Evolutionary conservation across 2,888 invertebrate species (phyloP).

Genomic region (Aphidoletes aphidimyza): DNA sequence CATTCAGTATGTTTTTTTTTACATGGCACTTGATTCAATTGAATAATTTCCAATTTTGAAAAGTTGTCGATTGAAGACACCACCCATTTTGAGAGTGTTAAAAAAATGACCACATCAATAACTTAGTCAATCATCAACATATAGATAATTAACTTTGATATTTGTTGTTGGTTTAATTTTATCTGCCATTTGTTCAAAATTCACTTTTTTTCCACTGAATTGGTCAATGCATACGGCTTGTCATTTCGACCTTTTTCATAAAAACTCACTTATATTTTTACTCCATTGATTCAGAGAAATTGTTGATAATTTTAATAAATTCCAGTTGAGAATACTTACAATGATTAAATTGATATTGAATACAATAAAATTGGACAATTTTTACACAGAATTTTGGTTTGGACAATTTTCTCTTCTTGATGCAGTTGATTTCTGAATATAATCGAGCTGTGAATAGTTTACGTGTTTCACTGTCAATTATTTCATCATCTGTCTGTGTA

Average conservation of each 20-base stretch:
- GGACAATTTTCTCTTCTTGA: neutral
- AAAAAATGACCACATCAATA: neutral
- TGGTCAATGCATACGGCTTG: slow-evolving; percentile 32
- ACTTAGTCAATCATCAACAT: too few relatives aligned
- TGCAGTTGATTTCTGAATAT: neutral
- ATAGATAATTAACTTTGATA: neutral
- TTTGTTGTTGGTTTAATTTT: neutral
- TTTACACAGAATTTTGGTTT: neutral
- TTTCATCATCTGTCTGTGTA: neutral
- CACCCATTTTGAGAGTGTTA: neutral
- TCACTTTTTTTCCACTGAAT: neutral
- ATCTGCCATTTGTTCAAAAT: neutral
- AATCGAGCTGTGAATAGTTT: slow-evolving; percentile 27
- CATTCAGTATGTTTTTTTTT: neutral
- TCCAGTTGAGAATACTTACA: slow-evolving; percentile 9
- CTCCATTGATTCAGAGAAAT: neutral
- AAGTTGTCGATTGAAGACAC: neutral
- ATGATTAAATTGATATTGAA: slow-evolving; percentile 20
- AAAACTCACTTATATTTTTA: too few relatives aligned
- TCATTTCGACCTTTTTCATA: neutral
- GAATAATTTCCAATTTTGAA: neutral
- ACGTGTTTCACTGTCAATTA: slow-evolving; percentile 52
- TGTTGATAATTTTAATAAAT: neutral
- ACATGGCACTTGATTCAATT: neutral
- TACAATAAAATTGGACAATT: slow-evolving; percentile 1